Percentiles rank a stretch among this genome's conserved stretches.
Conservation (phyloP, 1,140 invertebrate genomes). For the Drosophila persimilis region DNA sequence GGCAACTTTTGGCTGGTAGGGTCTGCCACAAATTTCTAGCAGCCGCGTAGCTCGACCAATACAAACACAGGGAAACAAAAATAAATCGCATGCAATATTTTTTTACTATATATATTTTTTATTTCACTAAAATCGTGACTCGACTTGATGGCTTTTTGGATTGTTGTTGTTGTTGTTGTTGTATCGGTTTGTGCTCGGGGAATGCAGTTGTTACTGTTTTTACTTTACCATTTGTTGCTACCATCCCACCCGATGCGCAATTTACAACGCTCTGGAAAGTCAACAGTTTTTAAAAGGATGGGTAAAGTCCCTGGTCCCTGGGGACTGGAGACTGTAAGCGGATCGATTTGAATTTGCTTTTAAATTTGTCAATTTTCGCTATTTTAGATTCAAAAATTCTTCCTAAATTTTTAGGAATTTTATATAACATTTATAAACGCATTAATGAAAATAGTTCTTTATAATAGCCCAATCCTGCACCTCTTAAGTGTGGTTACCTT, state of each 20-base stretch:
- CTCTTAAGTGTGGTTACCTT: not conserved
- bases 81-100: slow-evolving; percentile 47
- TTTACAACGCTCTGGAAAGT: slow-evolving; percentile 23
- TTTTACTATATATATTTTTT: slow-evolving; percentile 20
- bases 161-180: not conserved
- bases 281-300: slow-evolving; percentile 19
- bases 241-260: not conserved
- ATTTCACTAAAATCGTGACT: slow-evolving; percentile 17
- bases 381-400: no score
- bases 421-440: no score
- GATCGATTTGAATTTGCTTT: not conserved
- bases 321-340: no score
- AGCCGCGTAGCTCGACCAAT: slow-evolving; percentile 22
- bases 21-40: slow-evolving; percentile 33
- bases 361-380: no score
- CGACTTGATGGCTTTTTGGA: slow-evolving; percentile 27
- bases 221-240: slow-evolving; percentile 11
- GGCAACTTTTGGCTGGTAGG: slow-evolving; percentile 1
- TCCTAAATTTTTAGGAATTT: no score
- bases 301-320: no score
- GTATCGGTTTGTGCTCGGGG: not conserved
- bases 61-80: slow-evolving; percentile 16
- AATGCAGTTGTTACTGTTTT: slow-evolving; percentile 33
- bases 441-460: not conserved
- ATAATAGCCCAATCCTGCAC: no score